Percentiles rank a stretch among this genome's conserved stretches.
These are phyloP conservation scores for Trematomus loennbergii DNA, from an alignment of 2,113 vertebrate genomes.

Conservation along the genomic window DNA sequence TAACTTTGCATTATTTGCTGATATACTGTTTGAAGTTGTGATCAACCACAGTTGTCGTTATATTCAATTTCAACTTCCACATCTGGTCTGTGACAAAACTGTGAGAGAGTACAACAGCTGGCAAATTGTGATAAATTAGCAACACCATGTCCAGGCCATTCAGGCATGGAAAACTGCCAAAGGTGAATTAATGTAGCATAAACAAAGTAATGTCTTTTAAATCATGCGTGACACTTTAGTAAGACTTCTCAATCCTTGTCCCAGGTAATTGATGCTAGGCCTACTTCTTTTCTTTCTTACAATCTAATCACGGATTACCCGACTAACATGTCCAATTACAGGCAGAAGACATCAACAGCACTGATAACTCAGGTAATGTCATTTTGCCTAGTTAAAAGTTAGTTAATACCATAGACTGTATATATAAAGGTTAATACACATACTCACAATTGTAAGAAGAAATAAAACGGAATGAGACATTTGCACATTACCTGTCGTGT, in stretches of 20 bases:
- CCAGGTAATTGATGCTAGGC: background rate
- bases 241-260: constrained; percentile 18
- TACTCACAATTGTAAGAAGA: background rate
- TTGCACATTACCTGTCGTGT: constrained; percentile 85
- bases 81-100: background rate
- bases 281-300: constrained; percentile 19
- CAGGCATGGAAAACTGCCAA: background rate
- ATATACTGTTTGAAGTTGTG: background rate
- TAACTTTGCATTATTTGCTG: background rate
- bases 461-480: no score
- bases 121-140: constrained; percentile 8
- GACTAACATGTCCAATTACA: constrained; percentile 41
- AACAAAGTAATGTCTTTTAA: constrained; percentile 12
- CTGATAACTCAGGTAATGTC: background rate
- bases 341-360: constrained; percentile 12
- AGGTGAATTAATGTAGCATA: background rate
- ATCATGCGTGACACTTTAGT: background rate
- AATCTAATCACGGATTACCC: constrained; percentile 59
- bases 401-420: no score
- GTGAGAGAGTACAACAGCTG: background rate
- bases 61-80: background rate
- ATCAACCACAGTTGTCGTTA: background rate
- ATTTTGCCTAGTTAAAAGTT: no score
- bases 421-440: background rate
- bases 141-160: background rate